Evolutionary conservation across 2,888 invertebrate species (phyloP).

Genomic region (Metacarcinus magister): DNA sequence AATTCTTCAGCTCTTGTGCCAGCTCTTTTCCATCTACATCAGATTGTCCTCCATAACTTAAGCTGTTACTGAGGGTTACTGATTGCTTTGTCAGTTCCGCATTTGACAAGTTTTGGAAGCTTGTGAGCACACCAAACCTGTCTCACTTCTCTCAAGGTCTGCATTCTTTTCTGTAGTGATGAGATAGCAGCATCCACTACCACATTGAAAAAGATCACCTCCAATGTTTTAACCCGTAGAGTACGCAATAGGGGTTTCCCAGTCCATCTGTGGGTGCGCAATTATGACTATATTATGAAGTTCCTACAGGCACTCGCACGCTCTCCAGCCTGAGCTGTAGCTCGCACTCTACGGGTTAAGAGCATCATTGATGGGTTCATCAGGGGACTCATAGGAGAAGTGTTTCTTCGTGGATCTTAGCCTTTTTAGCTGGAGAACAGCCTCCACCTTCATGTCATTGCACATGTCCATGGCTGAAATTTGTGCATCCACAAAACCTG

Average conservation of each 20-base stretch:
- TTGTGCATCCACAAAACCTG: conserved; percentile 74
- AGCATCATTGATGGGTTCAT: conserved; percentile 77
- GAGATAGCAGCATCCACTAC: conserved; percentile 52
- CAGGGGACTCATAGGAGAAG: conserved; percentile 75
- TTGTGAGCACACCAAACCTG: conserved; percentile 45
- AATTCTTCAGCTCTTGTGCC: too few relatives aligned
- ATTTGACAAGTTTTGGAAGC: conserved; percentile 50
- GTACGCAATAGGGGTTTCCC: too few relatives aligned
- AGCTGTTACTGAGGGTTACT: neutral
- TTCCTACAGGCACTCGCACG: too few relatives aligned
- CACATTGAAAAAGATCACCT: neutral
- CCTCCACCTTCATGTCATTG: conserved; percentile 74
- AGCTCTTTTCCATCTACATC: neutral
- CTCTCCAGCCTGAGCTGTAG: too few relatives aligned
- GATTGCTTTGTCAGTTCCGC: conserved; percentile 57
- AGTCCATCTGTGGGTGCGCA: too few relatives aligned
- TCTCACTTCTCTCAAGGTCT: conserved; percentile 9
- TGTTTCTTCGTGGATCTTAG: conserved; percentile 74
- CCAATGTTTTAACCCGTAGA: conserved; percentile 76
- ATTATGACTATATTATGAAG: too few relatives aligned
- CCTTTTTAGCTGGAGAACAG: conserved; percentile 72
- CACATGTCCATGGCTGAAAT: conserved; percentile 65
- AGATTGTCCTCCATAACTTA: neutral
- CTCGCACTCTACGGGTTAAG: too few relatives aligned
- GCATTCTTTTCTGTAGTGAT: neutral